Conservation (phyloP, 2,888 invertebrate species). For the Euzophera pinguis region DNA sequence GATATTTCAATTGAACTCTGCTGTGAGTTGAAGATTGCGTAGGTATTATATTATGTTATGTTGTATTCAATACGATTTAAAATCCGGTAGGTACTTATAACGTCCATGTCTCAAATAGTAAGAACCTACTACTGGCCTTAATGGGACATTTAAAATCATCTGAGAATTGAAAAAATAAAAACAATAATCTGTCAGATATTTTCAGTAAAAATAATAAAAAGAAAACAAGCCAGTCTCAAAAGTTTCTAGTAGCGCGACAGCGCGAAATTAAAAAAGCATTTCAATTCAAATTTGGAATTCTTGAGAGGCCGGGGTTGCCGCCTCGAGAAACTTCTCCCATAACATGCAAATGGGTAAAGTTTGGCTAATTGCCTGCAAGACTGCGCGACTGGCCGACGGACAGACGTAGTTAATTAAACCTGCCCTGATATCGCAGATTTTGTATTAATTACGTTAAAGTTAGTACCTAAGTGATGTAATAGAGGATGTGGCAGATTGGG, state of each 20-base stretch:
- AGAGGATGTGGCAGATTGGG: background rate
- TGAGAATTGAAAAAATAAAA: too few relatives aligned
- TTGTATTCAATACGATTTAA: too few relatives aligned
- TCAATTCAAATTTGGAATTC: constrained; percentile 48
- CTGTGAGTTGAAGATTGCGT: background rate
- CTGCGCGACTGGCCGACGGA: constrained; percentile 37
- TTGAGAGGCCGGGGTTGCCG: constrained; percentile 35
- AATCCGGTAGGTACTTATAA: too few relatives aligned
- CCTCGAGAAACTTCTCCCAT: constrained; percentile 58
- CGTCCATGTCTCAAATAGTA: too few relatives aligned
- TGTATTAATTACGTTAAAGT: constrained; percentile 21
- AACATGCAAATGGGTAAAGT: constrained; percentile 74
- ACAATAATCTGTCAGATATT: too few relatives aligned
- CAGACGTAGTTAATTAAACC: constrained; percentile 44
- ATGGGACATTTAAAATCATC: too few relatives aligned
- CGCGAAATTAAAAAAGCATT: constrained; percentile 53
- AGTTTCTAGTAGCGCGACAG: constrained; percentile 7
- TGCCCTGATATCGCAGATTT: constrained; percentile 31
- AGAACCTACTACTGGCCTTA: too few relatives aligned
- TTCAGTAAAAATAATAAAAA: background rate
- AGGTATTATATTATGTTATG: background rate
- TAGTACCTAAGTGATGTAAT: background rate
- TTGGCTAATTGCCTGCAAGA: constrained; percentile 56
- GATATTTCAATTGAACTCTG: background rate
- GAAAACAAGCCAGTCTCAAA: constrained; percentile 24